Evolutionary conservation across 2,113 vertebrate species (phyloP).

Genomic region (Macquaria australasica): DNA sequence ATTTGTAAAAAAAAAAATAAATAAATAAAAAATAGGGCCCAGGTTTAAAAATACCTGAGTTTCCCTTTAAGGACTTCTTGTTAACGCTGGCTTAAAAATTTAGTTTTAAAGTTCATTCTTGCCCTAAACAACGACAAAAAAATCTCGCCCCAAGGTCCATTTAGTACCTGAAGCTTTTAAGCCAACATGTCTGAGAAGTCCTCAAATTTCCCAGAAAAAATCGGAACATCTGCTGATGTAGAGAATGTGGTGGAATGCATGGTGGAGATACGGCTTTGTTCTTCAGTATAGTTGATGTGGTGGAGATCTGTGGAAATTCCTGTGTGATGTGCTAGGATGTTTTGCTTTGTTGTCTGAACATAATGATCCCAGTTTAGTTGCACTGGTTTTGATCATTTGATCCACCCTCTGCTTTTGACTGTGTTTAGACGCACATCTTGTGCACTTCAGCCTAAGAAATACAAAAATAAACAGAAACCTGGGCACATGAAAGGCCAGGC

Average conservation of each 20-base stretch:
- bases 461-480: slow-evolving; percentile 66
- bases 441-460: slow-evolving; percentile 52
- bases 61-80: no score
- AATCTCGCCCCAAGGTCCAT: not conserved
- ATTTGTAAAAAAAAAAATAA: no score
- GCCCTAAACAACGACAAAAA: not conserved
- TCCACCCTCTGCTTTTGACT: slow-evolving; percentile 42
- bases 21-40: no score
- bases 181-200: not conserved
- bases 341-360: slow-evolving; percentile 30
- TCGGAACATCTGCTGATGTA: not conserved
- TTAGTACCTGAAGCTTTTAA: not conserved
- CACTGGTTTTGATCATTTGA: slow-evolving; percentile 57
- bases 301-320: not conserved
- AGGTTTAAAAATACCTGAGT: no score
- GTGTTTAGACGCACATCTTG: slow-evolving; percentile 69
- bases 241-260: no score
- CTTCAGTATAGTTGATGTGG: not conserved
- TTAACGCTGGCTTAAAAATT: no score
- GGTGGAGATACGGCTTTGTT: not conserved
- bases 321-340: slow-evolving; percentile 12
- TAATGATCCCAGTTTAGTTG: slow-evolving; percentile 19
- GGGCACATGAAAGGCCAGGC: slow-evolving; percentile 40
- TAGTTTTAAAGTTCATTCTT: not conserved
- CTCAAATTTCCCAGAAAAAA: not conserved